phyloP scores from a whole-genome alignment of 1,140 invertebrate genomes.

The Listronotus oregonensis region DNA sequence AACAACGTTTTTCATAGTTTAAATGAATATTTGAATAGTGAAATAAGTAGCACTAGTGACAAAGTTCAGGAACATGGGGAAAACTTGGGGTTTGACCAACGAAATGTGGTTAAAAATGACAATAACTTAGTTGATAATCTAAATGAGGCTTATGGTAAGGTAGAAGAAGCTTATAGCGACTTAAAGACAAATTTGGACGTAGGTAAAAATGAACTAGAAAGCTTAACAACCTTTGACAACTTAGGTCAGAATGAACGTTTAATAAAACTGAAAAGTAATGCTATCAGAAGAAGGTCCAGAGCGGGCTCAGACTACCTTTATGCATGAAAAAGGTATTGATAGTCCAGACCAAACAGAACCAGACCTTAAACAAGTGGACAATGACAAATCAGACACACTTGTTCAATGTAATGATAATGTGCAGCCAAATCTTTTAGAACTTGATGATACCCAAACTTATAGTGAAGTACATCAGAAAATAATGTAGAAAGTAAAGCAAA shows the following conservation, averaged over 20 bases:
- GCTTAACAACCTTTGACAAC: not conserved
- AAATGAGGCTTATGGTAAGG: not conserved
- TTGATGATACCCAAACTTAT: too few species aligned
- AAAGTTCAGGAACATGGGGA: conserved; percentile 42
- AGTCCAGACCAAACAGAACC: too few species aligned
- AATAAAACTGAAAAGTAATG: too few species aligned
- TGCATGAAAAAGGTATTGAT: too few species aligned
- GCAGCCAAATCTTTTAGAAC: too few species aligned
- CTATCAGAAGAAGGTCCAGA: too few species aligned
- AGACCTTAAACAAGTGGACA: too few species aligned
- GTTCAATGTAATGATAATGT: too few species aligned
- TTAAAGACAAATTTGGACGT: not conserved
- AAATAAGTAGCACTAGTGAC: conserved; percentile 27
- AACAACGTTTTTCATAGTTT: conserved; percentile 68
- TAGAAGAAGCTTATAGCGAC: not conserved
- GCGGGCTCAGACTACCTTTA: too few species aligned
- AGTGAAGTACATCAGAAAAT: not conserved
- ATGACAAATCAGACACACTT: too few species aligned
- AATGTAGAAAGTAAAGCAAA: not conserved
- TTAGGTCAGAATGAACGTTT: too few species aligned
- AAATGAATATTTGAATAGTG: conserved; percentile 65
- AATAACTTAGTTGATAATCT: conserved; percentile 16
- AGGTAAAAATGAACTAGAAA: not conserved
- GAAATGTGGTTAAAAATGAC: conserved; percentile 10
- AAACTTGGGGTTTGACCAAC: not conserved